A percentile compares a stretch with the other conserved stretches of the same genome.
Evolutionary conservation across 2,888 invertebrate species (phyloP).

Genomic region (Limnephilus auricula): DNA sequence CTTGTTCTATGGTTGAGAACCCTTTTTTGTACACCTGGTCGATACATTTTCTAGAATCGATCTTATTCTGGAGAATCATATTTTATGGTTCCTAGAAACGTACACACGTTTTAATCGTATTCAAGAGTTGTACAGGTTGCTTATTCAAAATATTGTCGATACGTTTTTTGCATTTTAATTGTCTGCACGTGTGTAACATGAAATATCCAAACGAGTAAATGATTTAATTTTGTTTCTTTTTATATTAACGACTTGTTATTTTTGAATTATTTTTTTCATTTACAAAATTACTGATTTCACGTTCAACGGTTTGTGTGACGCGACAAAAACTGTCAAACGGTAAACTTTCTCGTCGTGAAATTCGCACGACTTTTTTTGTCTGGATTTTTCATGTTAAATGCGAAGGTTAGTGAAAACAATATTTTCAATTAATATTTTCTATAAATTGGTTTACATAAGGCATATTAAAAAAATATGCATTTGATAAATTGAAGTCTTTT

Average conservation of each 20-base stretch:
- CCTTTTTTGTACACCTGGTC: background rate
- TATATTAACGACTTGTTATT: background rate
- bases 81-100: background rate
- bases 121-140: background rate
- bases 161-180: background rate
- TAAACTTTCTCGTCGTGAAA: too few relatives aligned
- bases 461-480: too few relatives aligned
- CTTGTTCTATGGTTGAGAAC: background rate
- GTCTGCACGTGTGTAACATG: background rate
- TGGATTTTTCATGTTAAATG: too few relatives aligned
- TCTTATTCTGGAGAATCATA: background rate
- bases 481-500: too few relatives aligned
- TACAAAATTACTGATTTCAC: background rate
- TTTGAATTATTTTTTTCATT: background rate
- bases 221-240: background rate
- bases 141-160: constrained; percentile 2
- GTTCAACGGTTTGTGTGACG: too few relatives aligned
- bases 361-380: too few relatives aligned
- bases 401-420: too few relatives aligned
- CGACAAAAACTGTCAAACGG: too few relatives aligned
- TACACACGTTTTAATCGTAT: background rate
- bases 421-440: too few relatives aligned
- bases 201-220: background rate
- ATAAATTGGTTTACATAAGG: too few relatives aligned
- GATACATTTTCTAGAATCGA: background rate